phyloP scores from a whole-genome alignment of 37 sponge, comb jelly and placozoan genomes.

The Geodia barretti region DNA sequence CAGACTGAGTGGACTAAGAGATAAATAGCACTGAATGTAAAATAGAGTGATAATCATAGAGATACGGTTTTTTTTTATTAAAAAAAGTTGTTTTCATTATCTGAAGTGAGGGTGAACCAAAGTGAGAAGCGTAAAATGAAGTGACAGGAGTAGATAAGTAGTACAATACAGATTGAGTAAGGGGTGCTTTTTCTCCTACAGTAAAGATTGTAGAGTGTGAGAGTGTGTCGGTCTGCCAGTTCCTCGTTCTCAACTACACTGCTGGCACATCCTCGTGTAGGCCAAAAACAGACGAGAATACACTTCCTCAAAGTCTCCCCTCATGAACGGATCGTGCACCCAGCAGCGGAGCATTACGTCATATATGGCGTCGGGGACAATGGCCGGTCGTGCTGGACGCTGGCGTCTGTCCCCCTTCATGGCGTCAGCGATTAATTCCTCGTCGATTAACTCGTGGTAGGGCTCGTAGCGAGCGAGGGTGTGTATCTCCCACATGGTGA shows the following conservation, averaged over 20 bases:
- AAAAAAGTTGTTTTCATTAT: no score
- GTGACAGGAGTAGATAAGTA: no score
- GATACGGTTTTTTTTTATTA: no score
- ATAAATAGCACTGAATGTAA: no score
- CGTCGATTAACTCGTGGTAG: conserved; percentile 63
- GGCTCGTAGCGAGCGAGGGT: conserved; percentile 63
- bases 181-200: no score
- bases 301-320: conserved; percentile 71
- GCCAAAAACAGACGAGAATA: conserved; percentile 60
- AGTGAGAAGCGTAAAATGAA: no score
- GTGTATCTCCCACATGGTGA: conserved; percentile 84
- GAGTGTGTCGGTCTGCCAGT: no score
- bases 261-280: conserved; percentile 39
- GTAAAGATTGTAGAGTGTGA: no score
- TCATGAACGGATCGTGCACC: conserved; percentile 42
- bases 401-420: conserved; percentile 45
- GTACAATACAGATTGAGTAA: no score
- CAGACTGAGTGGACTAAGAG: no score
- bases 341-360: conserved; percentile 67
- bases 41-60: no score
- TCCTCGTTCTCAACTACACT: not conserved
- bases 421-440: conserved; percentile 75
- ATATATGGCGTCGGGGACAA: conserved; percentile 58
- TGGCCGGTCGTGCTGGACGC: conserved; percentile 35
- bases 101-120: no score